Base-by-base conservation (phyloP, 2,113 vertebrate species). In the Amblyornis subalaris region DNA sequence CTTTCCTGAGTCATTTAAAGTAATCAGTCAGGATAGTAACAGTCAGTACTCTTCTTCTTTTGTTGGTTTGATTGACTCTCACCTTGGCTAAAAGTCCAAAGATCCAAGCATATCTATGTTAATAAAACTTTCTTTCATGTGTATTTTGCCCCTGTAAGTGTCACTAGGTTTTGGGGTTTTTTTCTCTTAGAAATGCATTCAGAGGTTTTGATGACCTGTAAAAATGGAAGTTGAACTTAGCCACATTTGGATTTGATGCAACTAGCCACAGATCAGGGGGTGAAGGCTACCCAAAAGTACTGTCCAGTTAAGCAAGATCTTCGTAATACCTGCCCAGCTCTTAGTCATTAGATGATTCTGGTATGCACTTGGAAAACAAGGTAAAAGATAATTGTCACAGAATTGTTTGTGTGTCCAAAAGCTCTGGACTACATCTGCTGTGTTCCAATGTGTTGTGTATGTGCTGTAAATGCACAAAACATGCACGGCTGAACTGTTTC, bases 401-500 rank as follows among this genome's bases (percentile, higher is more conserved):
- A 75, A 72, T 25, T 66, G 58, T 66, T 38, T 69, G 10, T n/a
- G 36, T 29, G 20, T n/a, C 45, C 54, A 57, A 61, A 89, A 80
- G 26, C 22, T 51, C 36, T 65, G 45, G 16, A 10, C 48, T 69
- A 14, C 8, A 21, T 50, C 25, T n/a, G 45, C 14, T 17, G 14
- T 38, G 7, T 38, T 83, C 17, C 1, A 2, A 45, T 11, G 12
- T 9, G 42, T 75, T 35, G 26, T 19, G 36, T 26, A 12, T 12
- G 3, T 26, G 9, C 18, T 67, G 9, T 44, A 24, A 93, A 44
- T 31, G 17, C 53, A 69, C 6, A 72, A 29, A 38, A 42, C 14
- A 66, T 2, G 2, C 13, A 58, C 18, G 54, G 14, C 0, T 51
- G 9, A 82, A 57, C 10, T 26, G 0, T 26, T 64, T 31, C 10